Conservation (phyloP, 2,888 invertebrate genomes). For the Cheilosia pagana region DNA sequence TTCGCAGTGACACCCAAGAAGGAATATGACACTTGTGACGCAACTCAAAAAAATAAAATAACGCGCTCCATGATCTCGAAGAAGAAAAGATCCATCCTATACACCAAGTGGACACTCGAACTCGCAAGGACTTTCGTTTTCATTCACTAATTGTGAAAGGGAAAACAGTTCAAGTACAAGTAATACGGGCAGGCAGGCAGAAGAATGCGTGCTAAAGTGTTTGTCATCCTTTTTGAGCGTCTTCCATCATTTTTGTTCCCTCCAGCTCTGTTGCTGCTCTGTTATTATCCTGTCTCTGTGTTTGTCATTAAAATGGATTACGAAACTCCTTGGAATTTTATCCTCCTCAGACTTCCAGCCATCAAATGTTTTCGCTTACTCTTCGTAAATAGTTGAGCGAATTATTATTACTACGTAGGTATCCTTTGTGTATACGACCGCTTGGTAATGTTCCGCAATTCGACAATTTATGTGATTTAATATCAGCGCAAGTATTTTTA, state of each 20-base stretch:
- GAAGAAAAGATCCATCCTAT: conserved; percentile 55
- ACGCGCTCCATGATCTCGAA: conserved; percentile 44
- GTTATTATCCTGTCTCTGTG: conserved; percentile 63
- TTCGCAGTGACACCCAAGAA: conserved; percentile 38
- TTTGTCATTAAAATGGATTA: conserved; percentile 61
- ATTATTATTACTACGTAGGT: conserved; percentile 29
- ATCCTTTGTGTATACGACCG: conserved; percentile 15
- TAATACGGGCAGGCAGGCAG: too few relatives aligned
- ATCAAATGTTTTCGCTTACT: conserved; percentile 9
- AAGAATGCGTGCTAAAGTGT: conserved; percentile 72
- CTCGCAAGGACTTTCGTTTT: conserved; percentile 71
- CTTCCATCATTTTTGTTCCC: conserved; percentile 32
- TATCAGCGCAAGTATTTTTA: conserved; percentile 65
- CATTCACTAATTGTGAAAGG: conserved; percentile 73
- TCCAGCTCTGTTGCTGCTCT: conserved; percentile 31
- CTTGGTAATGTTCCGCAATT: conserved; percentile 55
- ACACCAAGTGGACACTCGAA: conserved; percentile 69
- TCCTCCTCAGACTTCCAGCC: conserved; percentile 5
- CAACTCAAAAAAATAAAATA: conserved; percentile 6
- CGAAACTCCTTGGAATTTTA: conserved; percentile 53
- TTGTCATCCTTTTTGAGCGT: conserved; percentile 50
- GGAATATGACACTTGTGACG: conserved; percentile 25
- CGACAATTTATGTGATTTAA: conserved; percentile 67
- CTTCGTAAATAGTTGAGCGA: conserved; percentile 51
- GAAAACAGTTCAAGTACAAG: conserved; percentile 60